Conservation (phyloP, 2,113 vertebrate genomes). For the Grantiella picta region DNA sequence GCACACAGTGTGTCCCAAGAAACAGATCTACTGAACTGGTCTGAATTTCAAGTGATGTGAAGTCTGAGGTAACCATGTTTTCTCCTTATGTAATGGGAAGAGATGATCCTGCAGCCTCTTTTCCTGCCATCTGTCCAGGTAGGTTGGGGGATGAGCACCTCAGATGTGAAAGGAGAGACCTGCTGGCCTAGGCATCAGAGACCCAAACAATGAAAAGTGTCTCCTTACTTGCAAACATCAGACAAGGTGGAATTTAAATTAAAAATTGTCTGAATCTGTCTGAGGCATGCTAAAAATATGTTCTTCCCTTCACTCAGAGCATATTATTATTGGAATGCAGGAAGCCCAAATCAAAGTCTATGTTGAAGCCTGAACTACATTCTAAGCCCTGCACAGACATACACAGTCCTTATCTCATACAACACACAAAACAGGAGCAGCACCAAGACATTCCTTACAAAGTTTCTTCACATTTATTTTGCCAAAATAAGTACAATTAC, state of each 20-base stretch:
- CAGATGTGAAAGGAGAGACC: background rate
- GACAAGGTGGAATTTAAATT: background rate
- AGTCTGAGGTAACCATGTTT: background rate
- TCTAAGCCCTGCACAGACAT: background rate
- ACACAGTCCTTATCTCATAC: background rate
- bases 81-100: background rate
- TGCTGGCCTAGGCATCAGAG: background rate
- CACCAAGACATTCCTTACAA: background rate
- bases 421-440: background rate
- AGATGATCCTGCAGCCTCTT: background rate
- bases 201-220: background rate
- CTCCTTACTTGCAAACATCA: background rate
- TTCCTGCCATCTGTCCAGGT: background rate
- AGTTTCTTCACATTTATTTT: background rate
- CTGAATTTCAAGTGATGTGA: background rate
- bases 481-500: background rate
- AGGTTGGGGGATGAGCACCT: background rate
- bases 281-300: background rate
- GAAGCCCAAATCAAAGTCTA: background rate
- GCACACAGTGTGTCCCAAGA: rapidly evolving
- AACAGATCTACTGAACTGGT: background rate
- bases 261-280: background rate
- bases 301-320: background rate
- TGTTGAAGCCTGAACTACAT: background rate
- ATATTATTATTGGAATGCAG: background rate